Evolutionary conservation across 2,113 vertebrate species (phyloP), one percentile per base, ranked within the genome.

Genomic region (Podiceps cristatus): DNA sequence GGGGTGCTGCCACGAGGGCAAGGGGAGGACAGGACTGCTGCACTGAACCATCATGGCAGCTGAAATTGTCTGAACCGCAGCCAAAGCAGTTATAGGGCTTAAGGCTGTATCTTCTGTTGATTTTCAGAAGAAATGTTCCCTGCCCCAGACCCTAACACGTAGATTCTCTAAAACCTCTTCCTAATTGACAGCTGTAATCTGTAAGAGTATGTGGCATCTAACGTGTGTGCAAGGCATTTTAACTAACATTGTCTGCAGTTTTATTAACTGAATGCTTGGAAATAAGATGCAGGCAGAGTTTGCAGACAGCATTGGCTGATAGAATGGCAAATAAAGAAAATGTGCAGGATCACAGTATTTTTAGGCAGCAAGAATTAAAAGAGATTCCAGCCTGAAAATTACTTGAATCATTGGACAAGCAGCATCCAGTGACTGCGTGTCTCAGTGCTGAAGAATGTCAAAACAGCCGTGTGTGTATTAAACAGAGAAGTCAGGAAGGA

Each of bases 11-110:
- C 15, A 27, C 20, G 8, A 15, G 33, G 75, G 28, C 37, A 3
- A 2, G 18, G 13, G 56, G 40, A 40, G 49, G 68, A 37, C 37
- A 6, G 59, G 8, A 12, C 49, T 72, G 79, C 75, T 86, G 62
- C 27, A 1, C 3, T 19, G 55, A 37, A 27, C 53, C 4, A 0
- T 19, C 0, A 0, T 18, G 40, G 62, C 62, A 42, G 40, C 86
- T 82, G 44, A 22, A 68, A 40, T 8, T 49, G 35, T 18, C 53
- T 58, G 53, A 80, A 37, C 45, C n/a, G 22, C 75, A 69, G 71
- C 55, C 79, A 23, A 31, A 73, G 82, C 67, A 33, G 31, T 35
- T 55, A 18, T 2, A 18, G 63, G 35, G 27, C 66, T 42, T 49
- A 25, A 80, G 55, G 68, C 37, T 88, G 79, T 24, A 19, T 77